Evolutionary conservation across 1,140 invertebrate genomes (phyloP).

Genomic region (Cyclina sinensis): DNA sequence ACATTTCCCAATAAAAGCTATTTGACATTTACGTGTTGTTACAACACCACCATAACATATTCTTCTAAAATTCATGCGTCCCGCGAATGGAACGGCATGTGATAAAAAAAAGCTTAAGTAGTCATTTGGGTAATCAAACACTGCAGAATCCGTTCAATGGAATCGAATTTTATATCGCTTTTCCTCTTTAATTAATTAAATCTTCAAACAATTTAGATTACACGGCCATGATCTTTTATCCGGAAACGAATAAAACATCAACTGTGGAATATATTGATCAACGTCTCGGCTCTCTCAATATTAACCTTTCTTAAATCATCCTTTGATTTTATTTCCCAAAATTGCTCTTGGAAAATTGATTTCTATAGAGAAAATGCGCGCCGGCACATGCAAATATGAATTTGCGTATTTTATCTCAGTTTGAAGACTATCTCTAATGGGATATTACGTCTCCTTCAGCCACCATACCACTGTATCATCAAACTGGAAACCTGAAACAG

Average conservation of each 20-base stretch:
- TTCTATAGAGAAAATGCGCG: neutral
- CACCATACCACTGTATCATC: too few species aligned
- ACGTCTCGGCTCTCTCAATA: neutral
- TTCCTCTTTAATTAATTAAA: too few species aligned
- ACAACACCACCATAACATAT: too few species aligned
- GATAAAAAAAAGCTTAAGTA: too few species aligned
- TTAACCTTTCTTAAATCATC: constrained; percentile 32
- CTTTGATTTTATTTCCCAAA: constrained; percentile 13
- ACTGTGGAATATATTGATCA: neutral
- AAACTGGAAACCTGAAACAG: too few species aligned
- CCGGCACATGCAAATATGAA: neutral
- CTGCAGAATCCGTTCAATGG: neutral
- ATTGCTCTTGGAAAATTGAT: constrained; percentile 23
- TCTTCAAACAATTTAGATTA: too few species aligned
- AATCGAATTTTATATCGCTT: too few species aligned
- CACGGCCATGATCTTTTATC: too few species aligned
- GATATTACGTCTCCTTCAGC: neutral
- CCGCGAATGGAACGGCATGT: too few species aligned
- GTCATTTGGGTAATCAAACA: neutral
- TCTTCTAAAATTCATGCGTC: neutral
- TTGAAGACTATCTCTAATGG: neutral
- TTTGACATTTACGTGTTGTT: too few species aligned
- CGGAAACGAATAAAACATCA: neutral
- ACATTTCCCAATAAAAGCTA: too few species aligned
- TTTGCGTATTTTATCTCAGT: neutral